Conservation (phyloP, 2,113 vertebrate species). For the Xyliphius kryptos region DNA sequence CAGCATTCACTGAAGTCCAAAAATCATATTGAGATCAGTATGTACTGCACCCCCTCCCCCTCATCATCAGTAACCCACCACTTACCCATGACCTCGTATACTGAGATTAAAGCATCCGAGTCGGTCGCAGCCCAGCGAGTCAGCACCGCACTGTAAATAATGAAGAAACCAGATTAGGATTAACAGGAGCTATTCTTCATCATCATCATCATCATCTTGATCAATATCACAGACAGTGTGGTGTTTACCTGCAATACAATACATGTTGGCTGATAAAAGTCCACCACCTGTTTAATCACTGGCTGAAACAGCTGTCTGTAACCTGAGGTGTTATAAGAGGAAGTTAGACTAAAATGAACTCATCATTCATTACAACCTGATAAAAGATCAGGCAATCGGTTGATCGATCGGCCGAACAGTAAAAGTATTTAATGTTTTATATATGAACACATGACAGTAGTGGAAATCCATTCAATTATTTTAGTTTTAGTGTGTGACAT, state of each 20-base stretch:
- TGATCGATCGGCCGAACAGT: too few species aligned
- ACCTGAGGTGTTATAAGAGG: slow-evolving; percentile 60
- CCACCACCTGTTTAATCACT: slow-evolving; percentile 95
- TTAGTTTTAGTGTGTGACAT: too few species aligned
- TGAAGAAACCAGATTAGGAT: neutral
- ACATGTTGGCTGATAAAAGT: slow-evolving; percentile 97
- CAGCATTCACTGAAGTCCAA: too few species aligned
- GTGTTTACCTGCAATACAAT: slow-evolving; percentile 86
- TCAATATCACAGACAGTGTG: neutral
- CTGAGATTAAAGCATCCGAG: slow-evolving; percentile 98
- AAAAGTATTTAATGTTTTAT: too few species aligned
- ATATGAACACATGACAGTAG: too few species aligned
- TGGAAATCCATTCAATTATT: too few species aligned
- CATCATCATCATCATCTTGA: neutral
- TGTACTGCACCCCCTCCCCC: too few species aligned
- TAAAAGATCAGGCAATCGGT: too few species aligned
- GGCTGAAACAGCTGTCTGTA: slow-evolving; percentile 97
- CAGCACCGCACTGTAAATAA: slow-evolving; percentile 83
- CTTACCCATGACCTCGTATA: slow-evolving; percentile 96
- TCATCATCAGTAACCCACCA: neutral
- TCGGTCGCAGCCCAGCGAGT: slow-evolving; percentile 92
- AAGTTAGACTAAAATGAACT: too few species aligned
- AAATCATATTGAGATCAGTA: too few species aligned
- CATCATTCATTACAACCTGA: neutral
- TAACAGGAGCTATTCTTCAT: too few species aligned